Percentiles rank a stretch among this genome's conserved stretches.
phyloP scores from a whole-genome alignment of 2,888 invertebrate species.

The Sphinx pinastri region DNA sequence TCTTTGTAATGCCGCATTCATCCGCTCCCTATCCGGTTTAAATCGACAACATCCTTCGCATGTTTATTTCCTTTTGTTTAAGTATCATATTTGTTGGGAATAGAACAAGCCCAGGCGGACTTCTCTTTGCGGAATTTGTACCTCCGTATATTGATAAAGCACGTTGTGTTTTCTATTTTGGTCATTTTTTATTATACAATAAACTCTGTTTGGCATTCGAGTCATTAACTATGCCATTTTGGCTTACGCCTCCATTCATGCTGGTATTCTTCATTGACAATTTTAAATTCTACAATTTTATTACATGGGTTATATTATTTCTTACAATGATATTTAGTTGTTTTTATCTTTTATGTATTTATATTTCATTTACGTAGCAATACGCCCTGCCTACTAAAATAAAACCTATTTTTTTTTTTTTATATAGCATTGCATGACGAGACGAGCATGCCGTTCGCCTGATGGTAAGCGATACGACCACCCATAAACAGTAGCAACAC shows the following conservation, averaged over 20 bases:
- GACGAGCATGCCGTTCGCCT: too few relatives aligned
- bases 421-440: too few relatives aligned
- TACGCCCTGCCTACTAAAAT: too few relatives aligned
- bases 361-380: too few relatives aligned
- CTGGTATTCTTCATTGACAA: conserved; percentile 5
- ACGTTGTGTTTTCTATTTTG: conserved; percentile 4
- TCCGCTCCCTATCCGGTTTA: conserved; percentile 20
- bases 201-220: not conserved
- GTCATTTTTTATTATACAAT: not conserved
- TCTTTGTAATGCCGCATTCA: conserved; percentile 23
- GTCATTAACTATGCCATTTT: conserved; percentile 10
- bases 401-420: too few relatives aligned
- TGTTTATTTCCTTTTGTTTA: conserved; percentile 19
- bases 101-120: conserved; percentile 5
- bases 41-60: conserved; percentile 15
- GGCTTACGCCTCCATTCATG: conserved; percentile 12
- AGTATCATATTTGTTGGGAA: not conserved
- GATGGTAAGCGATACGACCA: too few relatives aligned
- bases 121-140: not conserved
- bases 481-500: too few relatives aligned
- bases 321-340: too few relatives aligned
- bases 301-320: too few relatives aligned
- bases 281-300: not conserved
- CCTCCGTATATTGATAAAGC: not conserved
- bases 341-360: not conserved